These are phyloP conservation scores for Desmodus rotundus DNA, from an alignment of 2,113 vertebrate genomes.

Conservation along the genomic window DNA sequence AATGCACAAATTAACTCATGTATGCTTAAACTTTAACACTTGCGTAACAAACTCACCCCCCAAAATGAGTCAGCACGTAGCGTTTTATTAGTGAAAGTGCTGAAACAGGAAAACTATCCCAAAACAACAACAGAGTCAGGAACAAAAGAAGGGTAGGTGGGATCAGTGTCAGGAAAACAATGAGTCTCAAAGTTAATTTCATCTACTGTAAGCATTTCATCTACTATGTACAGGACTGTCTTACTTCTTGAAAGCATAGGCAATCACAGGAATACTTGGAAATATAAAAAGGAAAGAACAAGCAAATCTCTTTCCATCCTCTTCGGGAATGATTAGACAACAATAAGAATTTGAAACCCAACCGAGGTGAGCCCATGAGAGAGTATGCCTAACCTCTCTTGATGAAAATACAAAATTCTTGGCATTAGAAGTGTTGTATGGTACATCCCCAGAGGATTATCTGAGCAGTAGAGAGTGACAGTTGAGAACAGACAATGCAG, in stretches of 20 bases:
- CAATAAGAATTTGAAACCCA: constrained; percentile 5
- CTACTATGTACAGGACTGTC: not conserved
- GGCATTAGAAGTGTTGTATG: not conserved
- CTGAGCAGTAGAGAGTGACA: not conserved
- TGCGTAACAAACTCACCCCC: not conserved
- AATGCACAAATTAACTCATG: not conserved
- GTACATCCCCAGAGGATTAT: not conserved
- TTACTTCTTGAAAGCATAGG: not conserved
- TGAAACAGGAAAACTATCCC: not conserved
- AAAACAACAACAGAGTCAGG: not conserved
- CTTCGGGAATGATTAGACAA: not conserved
- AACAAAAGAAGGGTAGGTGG: not conserved
- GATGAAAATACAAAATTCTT: not conserved
- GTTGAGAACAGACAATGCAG: not conserved
- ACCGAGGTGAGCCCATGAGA: not conserved
- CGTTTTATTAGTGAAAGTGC: not conserved
- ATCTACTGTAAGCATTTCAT: not conserved
- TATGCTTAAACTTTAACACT: not conserved
- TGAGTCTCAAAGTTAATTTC: not conserved
- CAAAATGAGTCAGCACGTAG: not conserved
- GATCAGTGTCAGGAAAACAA: not conserved
- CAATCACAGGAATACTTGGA: not conserved
- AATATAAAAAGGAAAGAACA: not conserved
- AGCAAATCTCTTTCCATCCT: not conserved
- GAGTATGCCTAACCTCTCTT: not conserved